phyloP scores from a whole-genome alignment of 2,797 vertebrate species.

The Pachyuromys duprasi region DNA sequence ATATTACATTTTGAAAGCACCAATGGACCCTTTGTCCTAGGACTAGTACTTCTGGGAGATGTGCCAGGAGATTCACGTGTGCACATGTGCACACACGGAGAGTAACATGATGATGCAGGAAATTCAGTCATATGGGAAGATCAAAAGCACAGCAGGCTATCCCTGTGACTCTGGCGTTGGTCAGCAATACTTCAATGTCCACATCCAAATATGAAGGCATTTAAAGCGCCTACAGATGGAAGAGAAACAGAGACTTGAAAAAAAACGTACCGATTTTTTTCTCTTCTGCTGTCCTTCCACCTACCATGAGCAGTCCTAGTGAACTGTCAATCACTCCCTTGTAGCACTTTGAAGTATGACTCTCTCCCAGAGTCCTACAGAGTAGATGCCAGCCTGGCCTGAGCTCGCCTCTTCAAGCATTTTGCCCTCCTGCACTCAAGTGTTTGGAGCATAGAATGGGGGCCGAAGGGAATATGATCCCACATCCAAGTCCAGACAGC shows the following conservation, averaged over 20 bases:
- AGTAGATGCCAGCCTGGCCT: slow-evolving; percentile 70
- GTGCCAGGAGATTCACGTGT: slow-evolving; percentile 76
- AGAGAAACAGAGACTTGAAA: slow-evolving; percentile 69
- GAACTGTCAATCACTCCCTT: slow-evolving; percentile 37
- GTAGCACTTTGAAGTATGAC: slow-evolving; percentile 64
- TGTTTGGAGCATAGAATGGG: slow-evolving; percentile 63
- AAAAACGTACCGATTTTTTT: slow-evolving; percentile 33
- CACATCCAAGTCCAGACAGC: slow-evolving; percentile 52
- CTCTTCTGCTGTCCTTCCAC: slow-evolving; percentile 46
- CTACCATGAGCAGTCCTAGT: background rate
- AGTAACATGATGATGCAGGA: slow-evolving; percentile 76
- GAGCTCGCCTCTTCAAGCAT: slow-evolving; percentile 66
- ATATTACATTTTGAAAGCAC: slow-evolving; percentile 70
- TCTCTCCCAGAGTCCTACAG: slow-evolving; percentile 58
- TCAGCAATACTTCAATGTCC: slow-evolving; percentile 79
- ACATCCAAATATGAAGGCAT: slow-evolving; percentile 65
- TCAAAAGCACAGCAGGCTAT: slow-evolving; percentile 78
- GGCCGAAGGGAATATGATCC: slow-evolving; percentile 70
- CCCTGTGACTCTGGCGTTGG: slow-evolving; percentile 76
- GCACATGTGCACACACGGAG: slow-evolving; percentile 69
- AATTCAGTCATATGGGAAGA: slow-evolving; percentile 79
- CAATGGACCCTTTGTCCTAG: slow-evolving; percentile 73
- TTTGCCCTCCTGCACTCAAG: slow-evolving; percentile 40
- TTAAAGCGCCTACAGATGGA: slow-evolving; percentile 68
- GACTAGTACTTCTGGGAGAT: slow-evolving; percentile 72